These are phyloP conservation scores for Pollenia angustigena DNA, from an alignment of 2,888 invertebrate species.

Conservation along the genomic window DNA sequence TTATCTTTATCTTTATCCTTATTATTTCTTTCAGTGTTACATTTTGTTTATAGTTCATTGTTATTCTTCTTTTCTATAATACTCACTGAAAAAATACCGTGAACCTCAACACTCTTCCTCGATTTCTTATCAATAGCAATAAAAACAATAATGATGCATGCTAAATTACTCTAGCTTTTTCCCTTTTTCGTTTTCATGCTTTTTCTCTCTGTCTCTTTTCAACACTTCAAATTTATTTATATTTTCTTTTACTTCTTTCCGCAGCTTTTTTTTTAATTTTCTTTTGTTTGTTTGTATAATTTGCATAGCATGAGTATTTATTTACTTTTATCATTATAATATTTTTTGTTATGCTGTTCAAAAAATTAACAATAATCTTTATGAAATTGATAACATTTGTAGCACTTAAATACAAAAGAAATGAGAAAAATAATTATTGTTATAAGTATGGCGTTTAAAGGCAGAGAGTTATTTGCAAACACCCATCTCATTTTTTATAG, in stretches of 20 bases:
- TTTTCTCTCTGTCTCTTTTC: background rate
- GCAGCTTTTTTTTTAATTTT: background rate
- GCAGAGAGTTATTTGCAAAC: conserved; percentile 2
- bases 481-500: background rate
- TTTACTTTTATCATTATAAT: conserved; percentile 59
- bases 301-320: conserved; percentile 53
- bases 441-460: background rate
- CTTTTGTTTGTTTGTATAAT: conserved; percentile 26
- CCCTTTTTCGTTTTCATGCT: background rate
- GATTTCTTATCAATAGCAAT: conserved; percentile 48
- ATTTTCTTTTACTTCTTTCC: background rate
- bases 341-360: conserved; percentile 49
- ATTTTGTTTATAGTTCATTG: conserved; percentile 21
- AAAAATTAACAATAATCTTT: conserved; percentile 57
- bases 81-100: conserved; percentile 1
- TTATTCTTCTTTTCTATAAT: conserved; percentile 6
- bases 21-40: background rate
- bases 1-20: background rate
- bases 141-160: conserved; percentile 18
- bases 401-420: conserved; percentile 32
- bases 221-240: background rate
- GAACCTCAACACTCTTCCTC: conserved; percentile 37
- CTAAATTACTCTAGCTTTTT: background rate
- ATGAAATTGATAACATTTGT: conserved; percentile 60
- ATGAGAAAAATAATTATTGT: background rate